Conservation (phyloP, 1,140 invertebrate species). For the Magallana ariakensis region DNA sequence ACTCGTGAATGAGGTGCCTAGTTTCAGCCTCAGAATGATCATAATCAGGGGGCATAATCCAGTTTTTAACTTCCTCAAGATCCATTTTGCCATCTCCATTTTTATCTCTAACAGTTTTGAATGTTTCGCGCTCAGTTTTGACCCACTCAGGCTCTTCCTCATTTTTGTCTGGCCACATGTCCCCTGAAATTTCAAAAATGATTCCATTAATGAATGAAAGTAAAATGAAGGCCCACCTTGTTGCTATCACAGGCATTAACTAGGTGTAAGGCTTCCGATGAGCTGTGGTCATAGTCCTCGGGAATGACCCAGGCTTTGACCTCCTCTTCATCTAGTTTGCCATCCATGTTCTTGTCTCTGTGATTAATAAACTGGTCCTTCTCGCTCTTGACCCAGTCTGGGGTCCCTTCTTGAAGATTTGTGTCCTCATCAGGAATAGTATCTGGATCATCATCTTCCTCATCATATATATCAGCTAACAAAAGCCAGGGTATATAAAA, state of each 20-base stretch:
- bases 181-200: constrained; percentile 71
- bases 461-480: constrained; percentile 72
- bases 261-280: constrained; percentile 97
- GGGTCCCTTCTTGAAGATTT: constrained; percentile 90
- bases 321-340: constrained; percentile 92
- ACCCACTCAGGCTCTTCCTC: constrained; percentile 97
- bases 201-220: constrained; percentile 94
- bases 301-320: constrained; percentile 96
- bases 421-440: constrained; percentile 92
- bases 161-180: constrained; percentile 75
- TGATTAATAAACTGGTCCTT: constrained; percentile 91
- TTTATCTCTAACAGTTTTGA: constrained; percentile 87
- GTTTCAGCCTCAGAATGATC: constrained; percentile 98
- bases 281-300: constrained; percentile 96
- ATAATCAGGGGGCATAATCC: constrained; percentile 97
- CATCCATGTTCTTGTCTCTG: constrained; percentile 92
- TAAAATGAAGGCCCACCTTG: constrained; percentile 85
- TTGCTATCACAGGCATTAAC: constrained; percentile 95
- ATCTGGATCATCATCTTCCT: constrained; percentile 92
- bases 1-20: constrained; percentile 96
- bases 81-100: constrained; percentile 95
- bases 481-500: background rate
- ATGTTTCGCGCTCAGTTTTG: constrained; percentile 95
- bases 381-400: constrained; percentile 97
- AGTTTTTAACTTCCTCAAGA: constrained; percentile 90